phyloP scores from a whole-genome alignment of 2,888 invertebrate genomes.

The Adelognathus sp. region DNA sequence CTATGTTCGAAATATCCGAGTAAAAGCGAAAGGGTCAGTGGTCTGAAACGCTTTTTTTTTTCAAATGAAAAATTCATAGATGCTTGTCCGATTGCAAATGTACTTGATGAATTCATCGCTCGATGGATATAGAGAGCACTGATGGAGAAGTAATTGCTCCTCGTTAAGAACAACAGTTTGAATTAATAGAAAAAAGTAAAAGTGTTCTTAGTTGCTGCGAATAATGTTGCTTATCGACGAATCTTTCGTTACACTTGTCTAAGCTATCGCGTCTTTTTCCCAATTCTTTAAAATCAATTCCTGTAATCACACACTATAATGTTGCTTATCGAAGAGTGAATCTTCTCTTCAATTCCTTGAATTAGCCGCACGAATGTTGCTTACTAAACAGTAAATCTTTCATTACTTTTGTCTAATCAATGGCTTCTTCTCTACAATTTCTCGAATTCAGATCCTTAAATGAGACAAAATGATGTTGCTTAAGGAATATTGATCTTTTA shows the following conservation, averaged over 20 bases:
- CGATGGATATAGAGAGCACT: background rate
- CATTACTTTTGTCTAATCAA: no score
- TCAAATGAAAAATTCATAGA: background rate
- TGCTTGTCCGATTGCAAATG: background rate
- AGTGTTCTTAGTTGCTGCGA: background rate
- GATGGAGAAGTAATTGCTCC: background rate
- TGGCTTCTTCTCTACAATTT: no score
- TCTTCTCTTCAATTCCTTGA: no score
- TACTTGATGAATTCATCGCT: conserved; percentile 9
- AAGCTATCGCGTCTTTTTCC: background rate
- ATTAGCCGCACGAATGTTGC: background rate
- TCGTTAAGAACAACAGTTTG: background rate
- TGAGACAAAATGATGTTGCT: background rate
- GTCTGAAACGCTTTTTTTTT: conserved; percentile 37
- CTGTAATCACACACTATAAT: no score
- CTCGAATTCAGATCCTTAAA: no score
- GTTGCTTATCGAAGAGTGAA: no score
- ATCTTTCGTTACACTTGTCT: background rate
- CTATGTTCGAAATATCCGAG: conserved; percentile 20
- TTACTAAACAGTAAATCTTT: background rate
- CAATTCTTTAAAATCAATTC: background rate
- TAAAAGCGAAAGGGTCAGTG: conserved; percentile 49
- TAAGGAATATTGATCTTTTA: background rate
- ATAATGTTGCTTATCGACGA: background rate
- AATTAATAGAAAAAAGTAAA: background rate